Percentiles rank a stretch among this genome's conserved stretches.
Evolutionary conservation across 2,888 invertebrate genomes (phyloP).

Genomic region (Caenorhabditis sp.): DNA sequence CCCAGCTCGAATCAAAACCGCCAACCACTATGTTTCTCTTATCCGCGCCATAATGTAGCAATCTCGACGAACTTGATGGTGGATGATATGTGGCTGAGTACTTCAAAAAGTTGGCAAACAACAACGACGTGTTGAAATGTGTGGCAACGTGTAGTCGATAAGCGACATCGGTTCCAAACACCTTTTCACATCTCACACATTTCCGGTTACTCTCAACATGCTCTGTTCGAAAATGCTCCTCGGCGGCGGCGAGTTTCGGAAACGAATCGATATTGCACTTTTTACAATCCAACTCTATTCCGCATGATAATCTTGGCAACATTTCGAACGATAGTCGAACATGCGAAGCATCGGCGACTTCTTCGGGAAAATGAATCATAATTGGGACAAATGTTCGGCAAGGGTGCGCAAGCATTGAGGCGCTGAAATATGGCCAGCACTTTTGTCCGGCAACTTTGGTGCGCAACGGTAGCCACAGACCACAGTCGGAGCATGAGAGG

Average conservation of each 20-base stretch:
- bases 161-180: conserved; percentile 16
- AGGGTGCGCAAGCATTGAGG: conserved; percentile 4
- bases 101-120: conserved; percentile 26
- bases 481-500: conserved; percentile 41
- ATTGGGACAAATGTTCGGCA: conserved; percentile 11
- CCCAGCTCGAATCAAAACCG: conserved; percentile 12
- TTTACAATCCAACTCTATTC: conserved; percentile 9
- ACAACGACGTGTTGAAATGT: conserved; percentile 7
- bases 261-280: conserved; percentile 19
- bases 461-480: conserved; percentile 33
- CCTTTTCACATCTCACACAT: conserved; percentile 4
- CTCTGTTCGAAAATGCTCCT: conserved; percentile 20
- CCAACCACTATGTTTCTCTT: conserved; percentile 13
- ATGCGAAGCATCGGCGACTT: not conserved
- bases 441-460: not conserved
- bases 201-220: not conserved
- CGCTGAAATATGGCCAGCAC: conserved; percentile 21
- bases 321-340: conserved; percentile 9
- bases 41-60: conserved; percentile 18
- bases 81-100: conserved; percentile 32
- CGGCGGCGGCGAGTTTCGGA: not conserved
- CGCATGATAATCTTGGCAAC: not conserved
- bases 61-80: conserved; percentile 18
- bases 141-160: conserved; percentile 13
- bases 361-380: conserved; percentile 16